These are phyloP conservation scores for Platysteira castanea DNA, from an alignment of 2,113 vertebrate species.

Conservation along the genomic window DNA sequence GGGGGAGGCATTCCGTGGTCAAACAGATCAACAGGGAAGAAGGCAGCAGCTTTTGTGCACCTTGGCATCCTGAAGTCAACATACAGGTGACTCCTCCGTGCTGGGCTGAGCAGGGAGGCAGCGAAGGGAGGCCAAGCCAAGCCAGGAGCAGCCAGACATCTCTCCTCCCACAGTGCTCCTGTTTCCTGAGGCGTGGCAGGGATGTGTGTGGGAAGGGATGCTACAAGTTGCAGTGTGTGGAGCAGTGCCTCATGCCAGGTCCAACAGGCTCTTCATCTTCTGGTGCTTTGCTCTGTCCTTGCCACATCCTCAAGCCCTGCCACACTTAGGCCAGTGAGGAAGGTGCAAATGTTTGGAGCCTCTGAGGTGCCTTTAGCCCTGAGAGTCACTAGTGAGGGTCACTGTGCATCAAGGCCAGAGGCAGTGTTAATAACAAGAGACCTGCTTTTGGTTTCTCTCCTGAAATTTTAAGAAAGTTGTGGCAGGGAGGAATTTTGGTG, in stretches of 20 bases:
- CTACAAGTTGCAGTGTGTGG: not conserved
- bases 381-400: not conserved
- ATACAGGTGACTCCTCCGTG: not conserved
- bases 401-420: not conserved
- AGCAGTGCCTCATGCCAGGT: not conserved
- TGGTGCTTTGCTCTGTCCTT: not conserved
- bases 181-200: not conserved
- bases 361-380: not conserved
- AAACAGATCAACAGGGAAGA: not conserved
- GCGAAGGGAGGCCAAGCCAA: not conserved
- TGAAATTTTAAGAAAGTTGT: not conserved
- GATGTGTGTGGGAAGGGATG: not conserved
- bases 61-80: not conserved
- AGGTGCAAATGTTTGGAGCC: not conserved
- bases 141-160: not conserved
- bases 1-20: not conserved
- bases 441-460: not conserved
- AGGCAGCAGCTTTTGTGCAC: not conserved
- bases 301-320: not conserved
- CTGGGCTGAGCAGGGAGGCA: not conserved
- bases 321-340: fast-evolving
- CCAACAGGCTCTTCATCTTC: not conserved
- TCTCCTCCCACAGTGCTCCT: not conserved
- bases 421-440: not conserved
- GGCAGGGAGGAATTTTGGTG: not conserved